phyloP scores from a whole-genome alignment of 37 sponge, comb jelly and placozoan genomes.

The Hexactinellida sp. region DNA sequence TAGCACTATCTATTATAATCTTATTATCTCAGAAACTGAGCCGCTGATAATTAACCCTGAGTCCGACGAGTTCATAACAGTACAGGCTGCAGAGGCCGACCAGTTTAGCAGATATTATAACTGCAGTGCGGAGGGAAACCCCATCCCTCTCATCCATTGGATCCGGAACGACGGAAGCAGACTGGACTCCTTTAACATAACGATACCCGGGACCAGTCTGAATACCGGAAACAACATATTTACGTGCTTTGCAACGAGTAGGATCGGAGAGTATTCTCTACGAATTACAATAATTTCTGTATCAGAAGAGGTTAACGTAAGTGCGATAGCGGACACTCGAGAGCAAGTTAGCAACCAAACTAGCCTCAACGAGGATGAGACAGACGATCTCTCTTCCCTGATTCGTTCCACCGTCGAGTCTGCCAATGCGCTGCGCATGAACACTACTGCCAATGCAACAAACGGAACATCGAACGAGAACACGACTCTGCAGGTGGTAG shows the following conservation, averaged over 20 bases:
- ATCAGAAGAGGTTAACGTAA: neutral
- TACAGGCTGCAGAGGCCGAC: neutral
- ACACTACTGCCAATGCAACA: neutral
- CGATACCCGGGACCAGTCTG: neutral
- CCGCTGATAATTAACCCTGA: neutral
- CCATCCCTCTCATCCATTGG: slow-evolving; percentile 3
- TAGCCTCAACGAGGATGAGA: neutral
- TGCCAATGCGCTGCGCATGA: neutral
- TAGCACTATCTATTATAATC: no score
- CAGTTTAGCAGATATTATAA: neutral
- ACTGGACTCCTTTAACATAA: neutral
- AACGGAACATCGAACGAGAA: neutral
- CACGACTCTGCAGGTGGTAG: neutral
- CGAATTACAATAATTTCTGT: neutral
- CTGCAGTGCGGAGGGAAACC: neutral
- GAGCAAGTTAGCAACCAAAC: neutral
- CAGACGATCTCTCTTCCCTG: neutral
- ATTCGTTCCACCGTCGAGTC: neutral
- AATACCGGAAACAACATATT: neutral
- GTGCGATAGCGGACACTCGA: neutral
- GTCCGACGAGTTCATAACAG: neutral
- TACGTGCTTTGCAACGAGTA: neutral
- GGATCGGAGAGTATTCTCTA: neutral
- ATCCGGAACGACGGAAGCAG: neutral
- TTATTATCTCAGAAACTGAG: neutral